These are phyloP conservation scores for Pollenia labialis DNA, from an alignment of 2,888 invertebrate genomes.

Conservation along the genomic window DNA sequence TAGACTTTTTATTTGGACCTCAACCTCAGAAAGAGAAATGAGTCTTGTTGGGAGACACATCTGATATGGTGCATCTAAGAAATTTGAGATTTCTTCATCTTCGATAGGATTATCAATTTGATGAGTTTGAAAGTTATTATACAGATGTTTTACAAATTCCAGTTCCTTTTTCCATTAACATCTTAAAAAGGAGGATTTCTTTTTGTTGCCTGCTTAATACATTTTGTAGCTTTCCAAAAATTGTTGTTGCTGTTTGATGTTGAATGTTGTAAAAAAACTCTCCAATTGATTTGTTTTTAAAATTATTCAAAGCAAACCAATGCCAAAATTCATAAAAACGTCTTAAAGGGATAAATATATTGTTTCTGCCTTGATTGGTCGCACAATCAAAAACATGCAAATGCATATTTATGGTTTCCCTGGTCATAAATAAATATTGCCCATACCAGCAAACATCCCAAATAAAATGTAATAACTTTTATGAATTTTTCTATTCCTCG, in stretches of 20 bases:
- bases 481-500: neutral
- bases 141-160: too few relatives aligned
- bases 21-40: neutral
- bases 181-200: too few relatives aligned
- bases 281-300: neutral
- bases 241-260: neutral
- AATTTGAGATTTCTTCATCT: neutral
- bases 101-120: too few relatives aligned
- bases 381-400: too few relatives aligned
- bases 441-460: slow-evolving; percentile 19
- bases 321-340: too few relatives aligned
- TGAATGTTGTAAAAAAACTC: neutral
- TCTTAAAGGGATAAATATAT: too few relatives aligned
- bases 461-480: slow-evolving; percentile 21
- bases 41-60: neutral
- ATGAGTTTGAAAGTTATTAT: too few relatives aligned
- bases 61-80: neutral
- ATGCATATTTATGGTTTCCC: too few relatives aligned
- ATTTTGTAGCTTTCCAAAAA: too few relatives aligned
- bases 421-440: neutral
- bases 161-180: too few relatives aligned
- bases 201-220: too few relatives aligned
- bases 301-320: neutral
- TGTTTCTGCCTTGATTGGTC: too few relatives aligned
- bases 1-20: neutral